phyloP scores from a whole-genome alignment of 2,888 invertebrate genomes.

The Rhagonycha lutea region DNA sequence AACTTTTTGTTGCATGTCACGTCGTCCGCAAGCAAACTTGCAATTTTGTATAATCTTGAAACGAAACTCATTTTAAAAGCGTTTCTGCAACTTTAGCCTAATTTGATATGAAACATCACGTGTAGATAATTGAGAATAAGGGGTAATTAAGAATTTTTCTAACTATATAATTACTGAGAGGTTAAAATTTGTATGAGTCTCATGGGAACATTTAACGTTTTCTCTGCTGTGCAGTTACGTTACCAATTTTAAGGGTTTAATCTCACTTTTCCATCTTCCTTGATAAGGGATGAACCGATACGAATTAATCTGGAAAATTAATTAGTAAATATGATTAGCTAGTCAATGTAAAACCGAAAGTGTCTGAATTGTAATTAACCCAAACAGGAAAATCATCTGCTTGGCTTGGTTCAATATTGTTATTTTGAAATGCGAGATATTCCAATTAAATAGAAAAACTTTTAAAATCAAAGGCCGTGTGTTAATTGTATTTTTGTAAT shows the following conservation, averaged over 20 bases:
- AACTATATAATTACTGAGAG: not conserved
- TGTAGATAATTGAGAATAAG: not conserved
- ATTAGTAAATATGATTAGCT: conserved; percentile 1
- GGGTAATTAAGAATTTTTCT: not conserved
- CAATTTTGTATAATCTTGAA: not conserved
- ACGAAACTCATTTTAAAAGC: not conserved
- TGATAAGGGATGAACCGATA: not conserved
- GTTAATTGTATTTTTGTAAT: not conserved
- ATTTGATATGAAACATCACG: not conserved
- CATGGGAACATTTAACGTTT: not conserved
- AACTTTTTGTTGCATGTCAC: not conserved
- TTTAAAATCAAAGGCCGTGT: not conserved
- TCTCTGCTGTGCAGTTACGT: not conserved
- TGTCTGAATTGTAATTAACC: not conserved
- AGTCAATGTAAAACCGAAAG: not conserved
- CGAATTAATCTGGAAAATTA: conserved; percentile 1
- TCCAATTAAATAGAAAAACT: not conserved
- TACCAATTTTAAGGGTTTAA: not conserved
- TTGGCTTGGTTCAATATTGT: not conserved
- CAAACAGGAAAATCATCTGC: not conserved
- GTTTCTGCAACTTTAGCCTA: not conserved
- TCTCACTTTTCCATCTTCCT: not conserved
- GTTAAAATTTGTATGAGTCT: not conserved
- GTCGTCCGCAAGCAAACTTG: not conserved
- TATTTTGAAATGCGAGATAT: not conserved